A percentile compares a stretch with the other conserved stretches of the same genome.
These are phyloP conservation scores for Rutpela maculata DNA, from an alignment of 2,888 invertebrate species.

Conservation along the genomic window DNA sequence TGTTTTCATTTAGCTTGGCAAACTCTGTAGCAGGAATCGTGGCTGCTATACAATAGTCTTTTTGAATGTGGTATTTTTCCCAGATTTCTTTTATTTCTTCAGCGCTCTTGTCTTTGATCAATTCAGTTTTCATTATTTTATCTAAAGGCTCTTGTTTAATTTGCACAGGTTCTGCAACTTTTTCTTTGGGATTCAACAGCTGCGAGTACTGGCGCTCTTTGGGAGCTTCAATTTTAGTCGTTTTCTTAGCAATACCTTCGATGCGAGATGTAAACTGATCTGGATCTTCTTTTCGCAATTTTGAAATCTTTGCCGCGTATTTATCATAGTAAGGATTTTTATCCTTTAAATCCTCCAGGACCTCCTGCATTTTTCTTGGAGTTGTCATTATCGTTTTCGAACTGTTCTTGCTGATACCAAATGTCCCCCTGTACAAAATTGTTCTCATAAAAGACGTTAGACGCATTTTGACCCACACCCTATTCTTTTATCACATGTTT, in stretches of 20 bases:
- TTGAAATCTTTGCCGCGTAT: conserved; percentile 86
- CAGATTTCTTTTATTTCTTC: conserved; percentile 86
- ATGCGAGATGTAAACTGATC: conserved; percentile 83
- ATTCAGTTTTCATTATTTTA: conserved; percentile 86
- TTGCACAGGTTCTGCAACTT: conserved; percentile 54
- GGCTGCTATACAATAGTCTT: conserved; percentile 82
- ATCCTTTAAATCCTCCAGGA: conserved; percentile 76
- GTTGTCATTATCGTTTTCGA: conserved; percentile 71
- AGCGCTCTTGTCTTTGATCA: conserved; percentile 82
- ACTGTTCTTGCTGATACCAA: conserved; percentile 49
- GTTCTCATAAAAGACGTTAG: conserved; percentile 60
- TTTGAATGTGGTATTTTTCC: conserved; percentile 86
- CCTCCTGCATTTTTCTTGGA: conserved; percentile 73
- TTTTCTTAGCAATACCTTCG: conserved; percentile 75
- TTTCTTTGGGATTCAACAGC: conserved; percentile 79
- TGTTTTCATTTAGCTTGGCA: conserved; percentile 77
- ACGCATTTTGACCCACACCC: conserved; percentile 53
- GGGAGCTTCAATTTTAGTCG: conserved; percentile 72
- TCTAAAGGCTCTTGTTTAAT: conserved; percentile 75
- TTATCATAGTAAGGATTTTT: conserved; percentile 90
- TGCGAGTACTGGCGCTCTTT: conserved; percentile 78
- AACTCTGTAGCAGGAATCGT: conserved; percentile 80
- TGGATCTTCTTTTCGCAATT: conserved; percentile 84
- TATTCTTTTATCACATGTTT: not conserved
- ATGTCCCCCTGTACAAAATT: conserved; percentile 59